These are phyloP conservation scores for Rhingia rostrata DNA, from an alignment of 2,888 invertebrate genomes.

Conservation along the genomic window DNA sequence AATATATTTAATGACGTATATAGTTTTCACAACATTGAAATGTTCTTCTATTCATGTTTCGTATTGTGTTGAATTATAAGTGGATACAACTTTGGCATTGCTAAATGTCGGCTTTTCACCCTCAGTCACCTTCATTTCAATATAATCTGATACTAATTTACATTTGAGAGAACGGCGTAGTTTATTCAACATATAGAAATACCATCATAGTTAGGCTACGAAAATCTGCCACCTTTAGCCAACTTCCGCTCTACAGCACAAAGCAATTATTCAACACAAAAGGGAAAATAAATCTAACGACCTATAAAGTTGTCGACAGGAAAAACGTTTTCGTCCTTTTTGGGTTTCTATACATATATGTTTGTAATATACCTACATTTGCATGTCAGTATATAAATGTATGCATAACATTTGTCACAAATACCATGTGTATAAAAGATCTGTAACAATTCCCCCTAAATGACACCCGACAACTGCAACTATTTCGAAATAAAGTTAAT, in stretches of 20 bases:
- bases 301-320: conserved; percentile 39
- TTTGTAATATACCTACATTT: too few species aligned
- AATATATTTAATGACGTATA: not conserved
- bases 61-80: conserved; percentile 9
- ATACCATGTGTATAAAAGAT: not conserved
- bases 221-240: conserved; percentile 2
- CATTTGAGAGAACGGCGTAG: conserved; percentile 31
- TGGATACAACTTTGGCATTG: not conserved
- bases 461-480: not conserved
- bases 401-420: not conserved
- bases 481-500: not conserved
- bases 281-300: conserved; percentile 38
- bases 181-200: conserved; percentile 25
- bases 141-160: conserved; percentile 14
- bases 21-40: not conserved
- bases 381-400: not conserved
- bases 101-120: not conserved
- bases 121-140: conserved; percentile 10
- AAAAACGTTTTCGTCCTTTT: conserved; percentile 16
- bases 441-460: not conserved
- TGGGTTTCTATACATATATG: conserved; percentile 3
- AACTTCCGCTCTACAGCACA: conserved; percentile 16
- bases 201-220: not conserved
- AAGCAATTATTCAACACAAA: conserved; percentile 48
- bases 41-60: conserved; percentile 8